Evolutionary conservation across 2,888 invertebrate genomes (phyloP).

Genomic region (Strigamia transsilvanica): DNA sequence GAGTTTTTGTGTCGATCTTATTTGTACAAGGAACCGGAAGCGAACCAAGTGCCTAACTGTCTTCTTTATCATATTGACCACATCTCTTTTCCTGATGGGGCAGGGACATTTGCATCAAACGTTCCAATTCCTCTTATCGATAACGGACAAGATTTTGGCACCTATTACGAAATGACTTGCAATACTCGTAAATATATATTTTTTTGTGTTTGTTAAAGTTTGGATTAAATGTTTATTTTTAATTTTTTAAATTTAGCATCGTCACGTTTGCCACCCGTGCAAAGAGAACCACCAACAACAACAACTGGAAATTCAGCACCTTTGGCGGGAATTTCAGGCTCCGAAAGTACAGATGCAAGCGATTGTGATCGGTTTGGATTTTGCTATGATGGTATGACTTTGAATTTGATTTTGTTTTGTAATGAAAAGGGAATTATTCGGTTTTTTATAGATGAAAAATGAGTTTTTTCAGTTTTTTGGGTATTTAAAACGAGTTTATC

Average conservation of each 20-base stretch:
- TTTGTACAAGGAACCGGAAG: slow-evolving; percentile 67
- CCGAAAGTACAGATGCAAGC: slow-evolving; percentile 20
- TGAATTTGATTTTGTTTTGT: no score
- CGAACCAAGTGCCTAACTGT: slow-evolving; percentile 77
- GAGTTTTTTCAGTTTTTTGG: no score
- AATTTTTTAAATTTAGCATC: slow-evolving; percentile 25
- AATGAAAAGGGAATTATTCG: no score
- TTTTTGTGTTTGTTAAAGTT: neutral
- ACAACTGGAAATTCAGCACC: neutral
- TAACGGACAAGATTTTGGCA: slow-evolving; percentile 87
- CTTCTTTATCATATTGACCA: slow-evolving; percentile 91
- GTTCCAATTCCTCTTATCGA: slow-evolving; percentile 89
- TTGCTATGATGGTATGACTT: slow-evolving; percentile 90
- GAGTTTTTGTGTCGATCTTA: slow-evolving; percentile 90
- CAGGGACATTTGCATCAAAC: slow-evolving; percentile 83
- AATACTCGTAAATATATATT: neutral
- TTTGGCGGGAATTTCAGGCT: neutral
- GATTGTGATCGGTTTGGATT: slow-evolving; percentile 91
- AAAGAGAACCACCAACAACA: slow-evolving; percentile 6
- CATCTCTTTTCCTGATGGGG: slow-evolving; percentile 89
- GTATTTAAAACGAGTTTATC: no score
- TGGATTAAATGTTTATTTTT: neutral
- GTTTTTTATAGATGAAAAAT: no score
- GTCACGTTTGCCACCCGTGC: slow-evolving; percentile 8
- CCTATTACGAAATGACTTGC: slow-evolving; percentile 89